These are phyloP conservation scores for Synergus japonicus DNA, from an alignment of 2,888 invertebrate genomes.

Conservation along the genomic window DNA sequence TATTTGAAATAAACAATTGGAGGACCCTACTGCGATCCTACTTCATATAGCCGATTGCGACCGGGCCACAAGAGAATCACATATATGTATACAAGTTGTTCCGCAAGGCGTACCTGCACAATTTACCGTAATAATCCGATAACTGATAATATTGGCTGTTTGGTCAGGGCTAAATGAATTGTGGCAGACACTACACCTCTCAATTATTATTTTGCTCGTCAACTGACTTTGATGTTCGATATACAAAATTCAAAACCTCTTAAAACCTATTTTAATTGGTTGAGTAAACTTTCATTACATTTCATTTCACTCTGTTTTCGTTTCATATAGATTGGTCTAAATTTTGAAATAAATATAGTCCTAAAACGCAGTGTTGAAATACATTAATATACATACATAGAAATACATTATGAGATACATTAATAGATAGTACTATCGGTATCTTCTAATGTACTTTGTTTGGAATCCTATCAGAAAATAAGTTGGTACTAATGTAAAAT, in stretches of 20 bases:
- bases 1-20: slow-evolving; percentile 9
- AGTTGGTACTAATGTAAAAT: too few relatives aligned
- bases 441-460: too few relatives aligned
- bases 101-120: slow-evolving; percentile 66
- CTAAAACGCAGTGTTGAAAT: too few relatives aligned
- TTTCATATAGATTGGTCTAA: neutral
- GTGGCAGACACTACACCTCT: slow-evolving; percentile 45
- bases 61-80: slow-evolving; percentile 39
- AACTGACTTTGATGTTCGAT: neutral
- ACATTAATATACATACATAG: too few relatives aligned
- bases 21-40: neutral
- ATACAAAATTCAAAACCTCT: neutral
- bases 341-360: neutral
- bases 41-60: neutral
- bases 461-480: too few relatives aligned
- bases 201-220: slow-evolving; percentile 58
- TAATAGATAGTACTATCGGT: too few relatives aligned
- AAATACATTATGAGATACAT: too few relatives aligned
- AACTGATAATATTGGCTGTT: slow-evolving; percentile 73
- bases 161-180: slow-evolving; percentile 61
- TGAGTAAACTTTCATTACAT: neutral
- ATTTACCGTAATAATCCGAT: slow-evolving; percentile 74
- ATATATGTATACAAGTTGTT: slow-evolving; percentile 59
- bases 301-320: neutral
- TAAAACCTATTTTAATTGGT: neutral